Conservation (phyloP, 2,113 vertebrate genomes). For the Cebus imitator region DNA sequence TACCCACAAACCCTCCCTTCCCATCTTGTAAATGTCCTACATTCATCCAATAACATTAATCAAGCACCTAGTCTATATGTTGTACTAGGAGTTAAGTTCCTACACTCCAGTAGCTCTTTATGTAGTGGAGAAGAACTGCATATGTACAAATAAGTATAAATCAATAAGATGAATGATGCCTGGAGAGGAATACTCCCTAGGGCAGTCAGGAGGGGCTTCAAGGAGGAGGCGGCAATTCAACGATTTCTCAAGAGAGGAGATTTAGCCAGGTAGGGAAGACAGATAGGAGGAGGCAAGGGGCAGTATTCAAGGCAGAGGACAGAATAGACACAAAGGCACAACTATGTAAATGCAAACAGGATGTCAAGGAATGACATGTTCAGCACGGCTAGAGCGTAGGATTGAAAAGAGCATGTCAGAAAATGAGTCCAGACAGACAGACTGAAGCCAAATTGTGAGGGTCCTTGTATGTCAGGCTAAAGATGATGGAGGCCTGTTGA, state of each 20-base stretch:
- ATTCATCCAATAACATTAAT: not conserved
- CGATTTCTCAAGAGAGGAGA: not conserved
- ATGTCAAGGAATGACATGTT: accelerated
- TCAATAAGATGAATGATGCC: not conserved
- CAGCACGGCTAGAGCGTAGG: not conserved
- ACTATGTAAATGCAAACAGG: not conserved
- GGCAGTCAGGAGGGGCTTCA: not conserved
- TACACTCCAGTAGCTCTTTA: not conserved
- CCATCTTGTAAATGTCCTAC: not conserved
- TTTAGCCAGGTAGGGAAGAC: too few species aligned
- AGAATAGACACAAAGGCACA: not conserved
- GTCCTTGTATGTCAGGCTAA: not conserved
- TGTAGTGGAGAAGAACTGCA: not conserved
- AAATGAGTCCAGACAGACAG: not conserved
- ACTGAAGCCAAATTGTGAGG: not conserved
- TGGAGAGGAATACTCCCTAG: not conserved
- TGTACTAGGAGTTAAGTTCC: not conserved
- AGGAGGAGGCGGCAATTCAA: not conserved
- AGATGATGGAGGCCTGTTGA: not conserved
- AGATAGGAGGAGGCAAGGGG: not conserved
- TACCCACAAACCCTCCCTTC: not conserved
- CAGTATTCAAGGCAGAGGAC: not conserved
- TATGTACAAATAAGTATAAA: not conserved
- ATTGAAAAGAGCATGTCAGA: not conserved
- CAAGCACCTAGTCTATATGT: not conserved